phyloP scores from a whole-genome alignment of 2,888 invertebrate species.

The Unio pictorum region DNA sequence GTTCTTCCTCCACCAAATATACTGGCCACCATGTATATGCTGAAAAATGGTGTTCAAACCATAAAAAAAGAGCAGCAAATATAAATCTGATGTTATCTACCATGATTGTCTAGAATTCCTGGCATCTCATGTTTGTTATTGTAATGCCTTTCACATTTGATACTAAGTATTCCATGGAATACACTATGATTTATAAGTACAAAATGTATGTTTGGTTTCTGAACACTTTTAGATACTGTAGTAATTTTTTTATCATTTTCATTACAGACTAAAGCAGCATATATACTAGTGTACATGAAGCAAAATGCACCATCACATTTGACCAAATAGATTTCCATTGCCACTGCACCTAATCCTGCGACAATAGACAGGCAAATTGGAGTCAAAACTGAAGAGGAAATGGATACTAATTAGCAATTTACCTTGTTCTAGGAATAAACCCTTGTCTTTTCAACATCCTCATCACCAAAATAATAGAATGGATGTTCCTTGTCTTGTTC shows the following conservation, averaged over 20 bases:
- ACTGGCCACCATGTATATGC: too few relatives aligned
- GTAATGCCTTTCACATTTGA: too few relatives aligned
- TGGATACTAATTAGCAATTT: constrained; percentile 25
- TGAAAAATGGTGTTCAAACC: too few relatives aligned
- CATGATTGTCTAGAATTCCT: too few relatives aligned
- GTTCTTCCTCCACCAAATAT: too few relatives aligned
- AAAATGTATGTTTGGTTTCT: background rate
- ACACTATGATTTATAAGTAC: too few relatives aligned
- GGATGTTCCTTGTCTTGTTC: too few relatives aligned
- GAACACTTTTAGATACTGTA: background rate
- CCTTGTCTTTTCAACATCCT: background rate
- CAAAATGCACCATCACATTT: constrained; percentile 37
- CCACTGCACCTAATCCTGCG: constrained; percentile 22
- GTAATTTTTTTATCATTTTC: background rate
- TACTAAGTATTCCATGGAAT: too few relatives aligned
- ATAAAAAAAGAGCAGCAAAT: too few relatives aligned
- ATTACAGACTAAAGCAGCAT: constrained; percentile 73
- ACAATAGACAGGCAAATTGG: constrained; percentile 6
- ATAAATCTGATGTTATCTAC: too few relatives aligned
- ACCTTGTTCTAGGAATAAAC: background rate
- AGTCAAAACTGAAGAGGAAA: constrained; percentile 16
- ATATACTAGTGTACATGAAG: constrained; percentile 74
- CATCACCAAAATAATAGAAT: too few relatives aligned
- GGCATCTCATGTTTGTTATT: too few relatives aligned
- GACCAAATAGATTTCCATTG: constrained; percentile 5